A percentile compares a stretch with the other conserved stretches of the same genome.
Conservation (phyloP, 1,140 invertebrate species). For the Akabosia matsudoensis region DNA sequence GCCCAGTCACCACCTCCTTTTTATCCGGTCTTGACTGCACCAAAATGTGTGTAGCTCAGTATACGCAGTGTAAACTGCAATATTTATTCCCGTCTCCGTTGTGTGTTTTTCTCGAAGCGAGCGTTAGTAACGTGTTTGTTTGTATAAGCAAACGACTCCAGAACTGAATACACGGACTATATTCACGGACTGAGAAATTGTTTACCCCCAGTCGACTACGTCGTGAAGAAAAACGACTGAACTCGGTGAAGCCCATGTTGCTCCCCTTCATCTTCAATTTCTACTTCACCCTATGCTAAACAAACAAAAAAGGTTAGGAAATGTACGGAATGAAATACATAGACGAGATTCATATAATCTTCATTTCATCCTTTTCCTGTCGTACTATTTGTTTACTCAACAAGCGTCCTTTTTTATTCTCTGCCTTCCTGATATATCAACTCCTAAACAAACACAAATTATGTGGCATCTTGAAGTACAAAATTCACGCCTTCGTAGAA, state of each 20-base stretch:
- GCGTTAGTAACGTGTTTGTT: neutral
- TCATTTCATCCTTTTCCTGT: neutral
- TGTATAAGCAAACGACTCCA: neutral
- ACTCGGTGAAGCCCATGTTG: neutral
- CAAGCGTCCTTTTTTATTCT: neutral
- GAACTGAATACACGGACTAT: too few species aligned
- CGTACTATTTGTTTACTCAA: slow-evolving; percentile 1
- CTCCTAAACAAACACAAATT: slow-evolving; percentile 24
- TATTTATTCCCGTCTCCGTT: neutral
- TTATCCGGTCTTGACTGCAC: neutral
- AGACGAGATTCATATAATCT: neutral
- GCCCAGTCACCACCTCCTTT: neutral
- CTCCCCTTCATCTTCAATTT: neutral
- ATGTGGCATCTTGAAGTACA: neutral
- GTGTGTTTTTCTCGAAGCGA: neutral
- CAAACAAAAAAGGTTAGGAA: neutral
- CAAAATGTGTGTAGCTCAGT: too few species aligned
- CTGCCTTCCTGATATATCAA: neutral
- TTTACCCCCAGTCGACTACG: neutral
- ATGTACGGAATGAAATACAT: neutral
- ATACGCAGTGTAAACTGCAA: too few species aligned
- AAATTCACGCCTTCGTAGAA: neutral
- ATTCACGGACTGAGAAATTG: neutral
- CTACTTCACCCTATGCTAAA: neutral
- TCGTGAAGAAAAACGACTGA: neutral